Evolutionary conservation across 2,797 vertebrate genomes (phyloP), one percentile per base, ranked within the genome.

Genomic region (Acipenser ruthenus): DNA sequence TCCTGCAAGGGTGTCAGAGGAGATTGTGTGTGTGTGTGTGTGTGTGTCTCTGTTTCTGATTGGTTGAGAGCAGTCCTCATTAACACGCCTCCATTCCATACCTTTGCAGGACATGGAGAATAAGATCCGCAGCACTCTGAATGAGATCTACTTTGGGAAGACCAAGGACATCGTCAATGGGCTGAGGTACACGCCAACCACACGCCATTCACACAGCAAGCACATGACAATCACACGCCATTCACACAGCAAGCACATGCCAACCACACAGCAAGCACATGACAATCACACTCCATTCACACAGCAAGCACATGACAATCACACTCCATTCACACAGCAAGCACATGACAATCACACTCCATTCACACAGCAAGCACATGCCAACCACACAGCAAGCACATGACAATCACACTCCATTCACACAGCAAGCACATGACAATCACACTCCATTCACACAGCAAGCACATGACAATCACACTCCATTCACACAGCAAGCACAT

Each of bases 101-200:
- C 7, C 65, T 0, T 0, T 75, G 47, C 70, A 99, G 96, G 96
- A 99, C 71, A 99, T 99, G 96, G 96, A 99, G 88, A 99, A 99
- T 81, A 99, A 99, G 90, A 99, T 99, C 87, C 92, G 96, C 83
- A 98, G 95, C 90, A 99, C 96, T 47, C 91, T 99, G 88, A 98
- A 99, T 47, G 96, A 99, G 89, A 99, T 99, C 84, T 99, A 99
- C 89, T 99, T 99, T 82, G 94, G 95, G 69, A 99, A 99, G 80
- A 99, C 96, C 72, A 99, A 99, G 93, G 96, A 99, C 83, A 99
- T 99, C 5, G 95, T 98, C 74, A 99, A 98, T 10, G 95, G 96
- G 74, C 89, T 99, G 80, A 98, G 96, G 96, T 99, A 93, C 69
- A 2, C 10, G 6, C 6, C 10, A 50, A 6, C 6, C 64, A 15